phyloP scores from a whole-genome alignment of 2,113 vertebrate species.

The Pseudorectes ferrugineus region DNA sequence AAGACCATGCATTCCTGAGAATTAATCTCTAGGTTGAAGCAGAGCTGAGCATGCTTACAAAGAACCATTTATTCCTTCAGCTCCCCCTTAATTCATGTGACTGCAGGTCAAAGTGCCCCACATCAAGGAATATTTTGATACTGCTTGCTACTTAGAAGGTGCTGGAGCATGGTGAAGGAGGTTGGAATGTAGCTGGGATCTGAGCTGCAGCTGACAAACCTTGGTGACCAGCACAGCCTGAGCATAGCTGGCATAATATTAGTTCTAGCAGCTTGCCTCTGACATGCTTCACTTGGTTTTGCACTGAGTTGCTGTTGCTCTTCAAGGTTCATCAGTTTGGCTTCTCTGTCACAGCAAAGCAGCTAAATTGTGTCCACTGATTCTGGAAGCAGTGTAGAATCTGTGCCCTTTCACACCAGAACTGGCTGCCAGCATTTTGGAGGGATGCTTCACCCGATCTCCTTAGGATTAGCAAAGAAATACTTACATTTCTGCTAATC shows the following conservation, averaged over 20 bases:
- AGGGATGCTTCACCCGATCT: neutral
- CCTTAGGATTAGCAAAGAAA: neutral
- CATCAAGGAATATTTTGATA: neutral
- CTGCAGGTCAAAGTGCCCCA: neutral
- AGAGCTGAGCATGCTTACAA: neutral
- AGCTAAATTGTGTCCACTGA: neutral
- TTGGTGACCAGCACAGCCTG: neutral
- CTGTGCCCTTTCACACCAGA: neutral
- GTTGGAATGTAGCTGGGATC: neutral
- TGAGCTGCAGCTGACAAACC: neutral
- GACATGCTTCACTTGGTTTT: neutral
- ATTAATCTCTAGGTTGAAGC: neutral
- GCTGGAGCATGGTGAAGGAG: neutral
- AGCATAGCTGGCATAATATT: neutral
- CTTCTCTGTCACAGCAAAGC: neutral
- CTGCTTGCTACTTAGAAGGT: neutral
- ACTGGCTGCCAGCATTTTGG: neutral
- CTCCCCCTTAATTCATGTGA: neutral
- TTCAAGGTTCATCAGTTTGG: neutral
- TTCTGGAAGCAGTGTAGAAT: neutral
- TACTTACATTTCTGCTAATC: neutral
- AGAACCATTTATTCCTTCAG: neutral
- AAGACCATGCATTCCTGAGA: neutral
- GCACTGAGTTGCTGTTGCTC: neutral
- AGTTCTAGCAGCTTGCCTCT: neutral